Evolutionary conservation across 2,888 invertebrate genomes (phyloP), one percentile per base, ranked within the genome.

Genomic region (Habrosyne pyritoides): DNA sequence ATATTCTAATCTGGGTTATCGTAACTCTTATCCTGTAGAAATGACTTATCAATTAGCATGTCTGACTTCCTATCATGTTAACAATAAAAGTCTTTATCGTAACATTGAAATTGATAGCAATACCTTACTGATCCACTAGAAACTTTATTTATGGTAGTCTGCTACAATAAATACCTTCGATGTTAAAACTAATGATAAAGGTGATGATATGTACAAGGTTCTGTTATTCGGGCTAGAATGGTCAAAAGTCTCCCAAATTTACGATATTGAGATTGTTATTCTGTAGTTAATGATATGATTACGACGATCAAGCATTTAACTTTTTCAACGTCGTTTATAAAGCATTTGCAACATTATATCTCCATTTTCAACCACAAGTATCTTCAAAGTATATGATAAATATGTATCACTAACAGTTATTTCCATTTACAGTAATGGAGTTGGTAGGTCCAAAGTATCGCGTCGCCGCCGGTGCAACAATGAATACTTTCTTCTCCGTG

Each of bases 381-480:
- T n/a, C n/a, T n/a, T n/a, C n/a, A n/a, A n/a, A n/a, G n/a, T n/a
- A n/a, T n/a, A n/a, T n/a, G n/a, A n/a, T n/a, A n/a, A n/a, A n/a
- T n/a, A n/a, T n/a, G n/a, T n/a, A n/a, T n/a, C n/a, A n/a, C n/a
- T n/a, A n/a, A n/a, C n/a, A n/a, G n/a, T n/a, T n/a, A 5, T 24
- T 24, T 5, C 24, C 24, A 7, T 24, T 24, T 60, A 12, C 80
- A 95, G 96, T 94, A 30, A 94, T 96, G 77, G 97, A 97, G 78
- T 83, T 96, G 60, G 95, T 96, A 3, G 96, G 96, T 0, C 95
- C 95, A 0, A 93, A 94, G 50, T 94, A 94, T 47, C 93, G 97
- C 33, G 95, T 96, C 0, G 83, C 95, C 8, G 95, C 94, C 4
- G 95, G 96, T 21, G 95, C 95, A 10, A 84, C 95, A 46, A 90